phyloP scores from a whole-genome alignment of 2,888 invertebrate genomes.

The Protula sp. region DNA sequence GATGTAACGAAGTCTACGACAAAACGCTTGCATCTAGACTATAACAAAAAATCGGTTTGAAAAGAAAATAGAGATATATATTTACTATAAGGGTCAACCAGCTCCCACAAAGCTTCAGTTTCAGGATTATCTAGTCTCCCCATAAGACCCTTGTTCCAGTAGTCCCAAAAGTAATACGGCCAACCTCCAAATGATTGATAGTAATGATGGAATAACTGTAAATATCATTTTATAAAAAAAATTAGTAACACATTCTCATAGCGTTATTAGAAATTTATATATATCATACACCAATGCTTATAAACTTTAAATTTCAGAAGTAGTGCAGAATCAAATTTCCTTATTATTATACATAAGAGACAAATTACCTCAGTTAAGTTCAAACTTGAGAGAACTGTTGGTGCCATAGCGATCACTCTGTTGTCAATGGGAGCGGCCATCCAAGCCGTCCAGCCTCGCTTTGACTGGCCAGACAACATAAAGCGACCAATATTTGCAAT shows the following conservation, averaged over 20 bases:
- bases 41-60: no score
- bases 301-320: no score
- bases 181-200: slow-evolving; percentile 38
- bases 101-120: slow-evolving; percentile 28
- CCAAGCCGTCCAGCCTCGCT: slow-evolving; percentile 43
- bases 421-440: slow-evolving; percentile 39
- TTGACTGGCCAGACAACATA: slow-evolving; percentile 34
- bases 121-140: slow-evolving; percentile 28
- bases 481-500: slow-evolving; percentile 24
- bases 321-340: no score
- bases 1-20: no score
- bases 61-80: neutral
- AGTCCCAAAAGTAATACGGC: slow-evolving; percentile 39
- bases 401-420: slow-evolving; percentile 35
- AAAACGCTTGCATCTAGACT: no score
- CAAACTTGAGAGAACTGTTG: slow-evolving; percentile 38
- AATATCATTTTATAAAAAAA: neutral
- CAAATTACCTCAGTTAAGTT: no score
- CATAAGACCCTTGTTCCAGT: slow-evolving; percentile 35
- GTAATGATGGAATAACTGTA: slow-evolving; percentile 35
- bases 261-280: no score
- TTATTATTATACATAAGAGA: no score
- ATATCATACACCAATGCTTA: no score
- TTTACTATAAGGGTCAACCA: slow-evolving; percentile 32
- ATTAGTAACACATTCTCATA: no score